A percentile compares a stretch with the other conserved stretches of the same genome.
Evolutionary conservation across 2,113 vertebrate genomes (phyloP).

Genomic region (Heloderma charlesbogerti): DNA sequence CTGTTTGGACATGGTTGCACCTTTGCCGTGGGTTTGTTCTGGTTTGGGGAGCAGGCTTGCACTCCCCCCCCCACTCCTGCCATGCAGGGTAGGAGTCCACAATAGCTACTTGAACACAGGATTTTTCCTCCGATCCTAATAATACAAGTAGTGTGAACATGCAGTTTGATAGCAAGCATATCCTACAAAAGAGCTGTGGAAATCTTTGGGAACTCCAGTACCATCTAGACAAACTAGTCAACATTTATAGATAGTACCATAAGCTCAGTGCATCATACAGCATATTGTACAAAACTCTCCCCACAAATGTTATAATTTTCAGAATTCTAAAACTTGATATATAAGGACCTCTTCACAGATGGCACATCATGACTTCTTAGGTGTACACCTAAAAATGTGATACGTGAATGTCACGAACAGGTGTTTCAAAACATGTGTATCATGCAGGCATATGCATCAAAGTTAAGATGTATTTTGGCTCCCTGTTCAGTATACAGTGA

Average conservation of each 20-base stretch:
- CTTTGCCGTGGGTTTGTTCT: not conserved
- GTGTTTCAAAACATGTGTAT: not conserved
- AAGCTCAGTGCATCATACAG: not conserved
- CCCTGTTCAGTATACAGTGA: not conserved
- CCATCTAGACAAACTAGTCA: not conserved
- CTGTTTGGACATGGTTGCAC: not conserved
- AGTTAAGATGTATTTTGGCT: not conserved
- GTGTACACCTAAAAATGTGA: not conserved
- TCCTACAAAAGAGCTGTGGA: not conserved
- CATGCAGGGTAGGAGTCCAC: too few relatives aligned
- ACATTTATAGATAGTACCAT: too few relatives aligned
- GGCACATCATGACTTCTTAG: not conserved
- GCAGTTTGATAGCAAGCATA: not conserved
- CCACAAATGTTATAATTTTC: not conserved
- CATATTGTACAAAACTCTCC: not conserved
- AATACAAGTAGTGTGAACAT: not conserved
- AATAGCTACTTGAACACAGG: not conserved
- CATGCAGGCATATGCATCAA: not conserved
- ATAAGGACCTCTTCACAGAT: not conserved
- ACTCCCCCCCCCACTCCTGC: not conserved
- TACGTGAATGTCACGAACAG: not conserved
- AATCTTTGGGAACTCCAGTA: not conserved
- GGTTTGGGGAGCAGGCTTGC: not conserved
- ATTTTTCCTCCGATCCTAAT: not conserved
- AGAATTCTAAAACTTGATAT: not conserved